Base-by-base conservation (phyloP, 2,888 invertebrate genomes). In the Meta bourneti region DNA sequence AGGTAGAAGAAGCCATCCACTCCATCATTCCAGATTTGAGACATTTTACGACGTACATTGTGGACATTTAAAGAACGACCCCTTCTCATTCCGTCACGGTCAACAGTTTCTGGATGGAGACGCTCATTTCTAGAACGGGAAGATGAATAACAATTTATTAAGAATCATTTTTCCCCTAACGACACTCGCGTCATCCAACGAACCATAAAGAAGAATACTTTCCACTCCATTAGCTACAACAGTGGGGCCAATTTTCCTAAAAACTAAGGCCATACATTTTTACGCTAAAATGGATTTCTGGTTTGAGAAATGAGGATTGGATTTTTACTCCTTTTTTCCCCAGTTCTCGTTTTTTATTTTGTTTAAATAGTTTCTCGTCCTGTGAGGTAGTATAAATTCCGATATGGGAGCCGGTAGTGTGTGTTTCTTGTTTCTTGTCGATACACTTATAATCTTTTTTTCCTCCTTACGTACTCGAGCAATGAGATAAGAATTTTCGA, bases 131-230 rank as follows among this genome's bases (percentile, higher is more conserved):
- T 71, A 5, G 6, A 72, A 54, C 72, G 19, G 72, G 81, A 61
- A 61, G 61, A 85, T 90, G 85, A 85, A 90, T 86, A 86, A 85
- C 85, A 81, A 90, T 85, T 80, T 86, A 90, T 86, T 81, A 85
- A 81, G 85, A 90, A 49, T 20, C 48, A 16, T 83, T 83, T 84
- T 72, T 84, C 70, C 16, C 49, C 13, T n/a, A 87, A 61, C 70
- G 70, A 83, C 69, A 70, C 48, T 34, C 34, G 71, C 75, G 48
- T 51, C 16, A 49, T 9, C 71, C 72, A 82, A 61, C 91, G 81
- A 90, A 81, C 75, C 90, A 81, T 86, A 78, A 87, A 86, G 82
- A 82, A 48, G 78, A 75, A 49, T 78, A 75, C 80, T 75, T 91
- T 78, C 52, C 82, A 82, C 78, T 77, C 87, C 91, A 91, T 91